These are phyloP conservation scores for Coccyzus lansbergi DNA, from an alignment of 2,797 vertebrate genomes.

Conservation along the genomic window DNA sequence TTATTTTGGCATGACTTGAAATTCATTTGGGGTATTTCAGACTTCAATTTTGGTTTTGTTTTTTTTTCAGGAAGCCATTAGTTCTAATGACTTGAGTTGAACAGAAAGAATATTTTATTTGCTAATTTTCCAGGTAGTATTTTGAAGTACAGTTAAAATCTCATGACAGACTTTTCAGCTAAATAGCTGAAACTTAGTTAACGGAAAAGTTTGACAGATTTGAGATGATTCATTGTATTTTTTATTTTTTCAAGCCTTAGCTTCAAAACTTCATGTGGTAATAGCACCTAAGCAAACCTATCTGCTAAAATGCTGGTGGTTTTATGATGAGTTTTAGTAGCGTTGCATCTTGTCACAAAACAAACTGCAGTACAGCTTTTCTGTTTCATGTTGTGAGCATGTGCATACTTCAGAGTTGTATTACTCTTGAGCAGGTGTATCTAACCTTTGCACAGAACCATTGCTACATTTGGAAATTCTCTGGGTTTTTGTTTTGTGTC, in stretches of 20 bases:
- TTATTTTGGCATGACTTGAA: constrained; percentile 31
- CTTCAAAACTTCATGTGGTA: background rate
- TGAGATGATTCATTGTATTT: background rate
- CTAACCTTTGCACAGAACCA: background rate
- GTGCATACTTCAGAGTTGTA: background rate
- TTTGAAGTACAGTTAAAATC: background rate
- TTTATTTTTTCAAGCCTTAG: background rate
- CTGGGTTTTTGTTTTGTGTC: background rate
- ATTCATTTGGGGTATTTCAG: constrained; percentile 21
- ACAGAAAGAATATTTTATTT: background rate
- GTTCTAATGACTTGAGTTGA: background rate
- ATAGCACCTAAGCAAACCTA: background rate
- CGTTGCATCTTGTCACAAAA: background rate
- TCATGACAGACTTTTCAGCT: background rate
- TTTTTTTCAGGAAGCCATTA: background rate
- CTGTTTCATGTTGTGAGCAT: background rate
- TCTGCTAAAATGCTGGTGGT: background rate
- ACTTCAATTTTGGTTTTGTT: background rate
- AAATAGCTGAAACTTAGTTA: background rate
- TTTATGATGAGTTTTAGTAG: background rate
- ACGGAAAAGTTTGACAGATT: background rate
- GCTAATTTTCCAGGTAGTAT: background rate
- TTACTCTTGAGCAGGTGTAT: background rate
- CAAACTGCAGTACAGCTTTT: background rate
- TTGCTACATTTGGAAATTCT: background rate